Conservation (phyloP, 2,113 vertebrate species). For the Equus quagga region DNA sequence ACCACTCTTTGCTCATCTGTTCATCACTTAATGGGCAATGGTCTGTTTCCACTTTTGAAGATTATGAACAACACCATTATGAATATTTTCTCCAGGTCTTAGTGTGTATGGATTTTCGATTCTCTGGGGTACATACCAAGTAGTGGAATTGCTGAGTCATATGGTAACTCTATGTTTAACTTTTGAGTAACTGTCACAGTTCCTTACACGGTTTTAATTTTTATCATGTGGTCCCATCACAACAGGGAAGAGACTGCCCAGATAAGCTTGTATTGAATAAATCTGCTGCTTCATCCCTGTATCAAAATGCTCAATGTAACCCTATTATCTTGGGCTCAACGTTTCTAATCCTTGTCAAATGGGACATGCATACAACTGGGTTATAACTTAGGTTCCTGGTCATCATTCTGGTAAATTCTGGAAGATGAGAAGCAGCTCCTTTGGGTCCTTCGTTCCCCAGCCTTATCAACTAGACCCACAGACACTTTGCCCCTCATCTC, state of each 20-base stretch:
- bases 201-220: not conserved
- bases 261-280: not conserved
- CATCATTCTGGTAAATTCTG: not conserved
- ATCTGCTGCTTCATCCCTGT: not conserved
- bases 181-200: not conserved
- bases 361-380: not conserved
- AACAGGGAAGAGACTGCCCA: not conserved
- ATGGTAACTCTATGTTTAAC: not conserved
- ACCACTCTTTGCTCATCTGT: not conserved
- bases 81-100: not conserved
- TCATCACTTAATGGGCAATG: not conserved
- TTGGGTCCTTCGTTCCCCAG: not conserved
- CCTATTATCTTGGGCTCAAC: no score
- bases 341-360: not conserved
- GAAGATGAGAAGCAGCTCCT: not conserved
- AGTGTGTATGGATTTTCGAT: not conserved
- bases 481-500: not conserved
- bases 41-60: not conserved
- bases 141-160: not conserved
- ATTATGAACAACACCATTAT: not conserved
- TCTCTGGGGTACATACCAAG: not conserved
- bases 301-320: not conserved
- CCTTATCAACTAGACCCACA: not conserved
- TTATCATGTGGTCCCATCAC: not conserved
- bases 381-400: not conserved